A percentile compares a stretch with the other conserved stretches of the same genome.
Evolutionary conservation across 1,140 invertebrate genomes (phyloP).

Genomic region (Aricia agestis): DNA sequence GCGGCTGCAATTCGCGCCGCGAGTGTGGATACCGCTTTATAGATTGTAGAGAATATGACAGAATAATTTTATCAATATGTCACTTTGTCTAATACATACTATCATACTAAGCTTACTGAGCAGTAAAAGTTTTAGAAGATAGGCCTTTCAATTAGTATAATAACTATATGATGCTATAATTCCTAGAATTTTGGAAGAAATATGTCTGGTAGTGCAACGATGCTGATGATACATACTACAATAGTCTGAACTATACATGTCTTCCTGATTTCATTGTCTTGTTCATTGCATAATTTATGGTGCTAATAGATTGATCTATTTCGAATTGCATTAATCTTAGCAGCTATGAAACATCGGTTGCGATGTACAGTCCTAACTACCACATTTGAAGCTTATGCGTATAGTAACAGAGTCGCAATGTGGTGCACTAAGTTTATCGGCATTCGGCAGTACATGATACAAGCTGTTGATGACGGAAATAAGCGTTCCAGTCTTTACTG

Average conservation of each 20-base stretch:
- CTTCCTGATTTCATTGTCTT: constrained; percentile 13
- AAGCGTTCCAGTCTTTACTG: constrained; percentile 69
- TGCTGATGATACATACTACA: neutral
- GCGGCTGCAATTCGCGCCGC: too few relatives aligned
- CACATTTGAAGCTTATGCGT: neutral
- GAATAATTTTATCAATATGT: too few relatives aligned
- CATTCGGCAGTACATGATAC: constrained; percentile 34
- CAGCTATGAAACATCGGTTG: constrained; percentile 39
- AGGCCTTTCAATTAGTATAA: too few relatives aligned
- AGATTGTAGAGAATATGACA: too few relatives aligned
- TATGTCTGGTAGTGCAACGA: too few relatives aligned
- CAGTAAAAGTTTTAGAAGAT: too few relatives aligned
- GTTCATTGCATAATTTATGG: constrained; percentile 16
- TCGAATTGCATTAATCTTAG: constrained; percentile 32
- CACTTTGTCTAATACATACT: too few relatives aligned
- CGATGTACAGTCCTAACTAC: neutral
- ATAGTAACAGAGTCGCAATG: neutral
- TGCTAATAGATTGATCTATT: constrained; percentile 25
- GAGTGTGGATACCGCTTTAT: too few relatives aligned
- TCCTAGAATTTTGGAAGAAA: too few relatives aligned
- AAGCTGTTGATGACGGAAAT: constrained; percentile 67
- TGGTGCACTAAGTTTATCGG: constrained; percentile 32
- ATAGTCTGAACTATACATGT: neutral
- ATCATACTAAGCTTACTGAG: too few relatives aligned
- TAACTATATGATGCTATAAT: too few relatives aligned